Evolutionary conservation across 2,113 vertebrate genomes (phyloP).

Genomic region (Limanda limanda): DNA sequence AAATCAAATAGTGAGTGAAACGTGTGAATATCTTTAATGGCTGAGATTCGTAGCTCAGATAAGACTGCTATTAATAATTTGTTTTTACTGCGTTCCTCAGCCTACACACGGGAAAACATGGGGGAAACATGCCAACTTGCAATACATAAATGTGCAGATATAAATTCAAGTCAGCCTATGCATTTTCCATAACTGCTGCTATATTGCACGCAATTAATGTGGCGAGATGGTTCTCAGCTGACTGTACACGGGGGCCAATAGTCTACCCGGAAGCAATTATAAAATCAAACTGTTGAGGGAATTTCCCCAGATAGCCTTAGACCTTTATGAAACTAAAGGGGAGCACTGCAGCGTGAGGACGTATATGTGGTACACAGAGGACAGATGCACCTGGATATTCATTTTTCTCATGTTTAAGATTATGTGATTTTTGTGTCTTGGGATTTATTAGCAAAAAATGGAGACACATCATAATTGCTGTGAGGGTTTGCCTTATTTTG

Average conservation of each 20-base stretch:
- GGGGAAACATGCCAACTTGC: conserved; percentile 36
- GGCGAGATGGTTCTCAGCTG: conserved; percentile 41
- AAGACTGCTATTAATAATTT: too few relatives aligned
- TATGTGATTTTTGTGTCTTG: not conserved
- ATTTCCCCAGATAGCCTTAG: conserved; percentile 67
- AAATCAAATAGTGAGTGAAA: not conserved
- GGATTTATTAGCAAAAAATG: conserved; percentile 12
- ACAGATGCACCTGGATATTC: not conserved
- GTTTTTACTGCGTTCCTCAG: conserved; percentile 1
- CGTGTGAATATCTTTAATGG: too few relatives aligned
- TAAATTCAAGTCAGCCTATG: conserved; percentile 43
- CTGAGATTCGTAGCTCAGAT: not conserved
- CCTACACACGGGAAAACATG: not conserved
- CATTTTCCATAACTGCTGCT: conserved; percentile 34
- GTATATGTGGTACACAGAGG: not conserved
- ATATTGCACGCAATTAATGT: conserved; percentile 60
- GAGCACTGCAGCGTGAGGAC: conserved; percentile 22
- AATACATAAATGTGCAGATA: conserved; percentile 30
- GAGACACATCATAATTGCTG: not conserved
- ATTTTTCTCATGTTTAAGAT: conserved; percentile 6
- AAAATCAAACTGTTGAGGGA: conserved; percentile 61
- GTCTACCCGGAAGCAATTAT: conserved; percentile 73
- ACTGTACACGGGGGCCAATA: conserved; percentile 52
- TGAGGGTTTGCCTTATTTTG: too few relatives aligned
- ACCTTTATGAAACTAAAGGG: conserved; percentile 64